Evolutionary conservation across 2,113 vertebrate species (phyloP).

Genomic region (Riparia riparia): DNA sequence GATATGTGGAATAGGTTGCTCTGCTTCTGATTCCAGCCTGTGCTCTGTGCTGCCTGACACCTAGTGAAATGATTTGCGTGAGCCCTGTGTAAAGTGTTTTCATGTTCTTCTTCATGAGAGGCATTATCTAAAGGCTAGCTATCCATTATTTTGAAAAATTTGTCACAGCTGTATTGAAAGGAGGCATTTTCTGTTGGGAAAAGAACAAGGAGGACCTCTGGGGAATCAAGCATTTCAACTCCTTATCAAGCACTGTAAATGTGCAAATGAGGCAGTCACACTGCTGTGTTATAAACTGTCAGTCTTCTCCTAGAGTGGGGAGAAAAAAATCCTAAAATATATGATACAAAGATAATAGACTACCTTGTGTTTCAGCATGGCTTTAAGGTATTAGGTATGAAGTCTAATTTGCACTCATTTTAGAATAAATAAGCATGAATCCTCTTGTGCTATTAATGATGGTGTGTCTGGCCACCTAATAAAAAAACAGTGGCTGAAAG

Average conservation of each 20-base stretch:
- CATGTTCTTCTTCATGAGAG: background rate
- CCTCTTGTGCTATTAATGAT: background rate
- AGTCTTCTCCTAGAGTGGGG: background rate
- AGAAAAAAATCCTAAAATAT: background rate
- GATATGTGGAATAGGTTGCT: background rate
- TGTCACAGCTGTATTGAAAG: background rate
- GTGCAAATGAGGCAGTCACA: background rate
- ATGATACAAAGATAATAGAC: background rate
- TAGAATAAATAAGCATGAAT: background rate
- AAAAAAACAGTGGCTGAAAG: background rate
- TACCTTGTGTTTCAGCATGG: background rate
- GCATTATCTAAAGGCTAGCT: background rate
- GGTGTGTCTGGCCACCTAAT: background rate
- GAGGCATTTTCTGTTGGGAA: background rate
- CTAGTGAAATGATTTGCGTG: background rate
- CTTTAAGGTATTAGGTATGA: background rate
- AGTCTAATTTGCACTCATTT: background rate
- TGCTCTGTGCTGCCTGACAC: background rate
- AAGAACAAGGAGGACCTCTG: background rate
- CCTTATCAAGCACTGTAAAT: background rate
- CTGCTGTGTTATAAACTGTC: background rate
- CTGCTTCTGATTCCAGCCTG: background rate
- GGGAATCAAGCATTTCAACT: background rate
- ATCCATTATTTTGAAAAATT: background rate
- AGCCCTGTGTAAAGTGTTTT: background rate